Evolutionary conservation across 2,797 vertebrate species (phyloP).

Genomic region (Gambusia yucatana): DNA sequence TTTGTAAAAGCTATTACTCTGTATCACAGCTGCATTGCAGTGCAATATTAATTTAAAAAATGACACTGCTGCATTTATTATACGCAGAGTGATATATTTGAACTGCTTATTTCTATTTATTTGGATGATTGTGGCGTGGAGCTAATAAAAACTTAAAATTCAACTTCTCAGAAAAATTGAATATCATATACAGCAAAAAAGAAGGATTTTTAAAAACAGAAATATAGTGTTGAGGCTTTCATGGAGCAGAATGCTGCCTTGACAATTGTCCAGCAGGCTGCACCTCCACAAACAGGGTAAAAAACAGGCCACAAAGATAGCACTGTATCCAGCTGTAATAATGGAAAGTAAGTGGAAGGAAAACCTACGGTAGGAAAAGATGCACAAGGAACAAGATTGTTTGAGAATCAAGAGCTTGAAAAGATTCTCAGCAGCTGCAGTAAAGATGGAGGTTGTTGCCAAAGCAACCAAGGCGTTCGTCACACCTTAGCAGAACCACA

Average conservation of each 20-base stretch:
- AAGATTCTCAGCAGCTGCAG: not conserved
- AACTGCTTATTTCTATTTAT: not conserved
- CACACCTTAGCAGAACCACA: not conserved
- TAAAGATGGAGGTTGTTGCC: not conserved
- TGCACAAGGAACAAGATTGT: not conserved
- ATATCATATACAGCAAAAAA: not conserved
- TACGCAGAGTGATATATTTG: not conserved
- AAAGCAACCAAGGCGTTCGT: not conserved
- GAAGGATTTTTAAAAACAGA: not conserved
- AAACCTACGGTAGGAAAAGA: not conserved
- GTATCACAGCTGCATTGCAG: not conserved
- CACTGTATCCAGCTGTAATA: too few species aligned
- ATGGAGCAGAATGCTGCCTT: not conserved
- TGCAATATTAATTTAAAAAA: not conserved
- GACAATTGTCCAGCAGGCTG: not conserved
- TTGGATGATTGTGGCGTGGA: not conserved
- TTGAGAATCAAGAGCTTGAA: not conserved
- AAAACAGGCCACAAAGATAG: not conserved
- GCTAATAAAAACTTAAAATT: not conserved
- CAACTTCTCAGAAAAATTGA: not conserved
- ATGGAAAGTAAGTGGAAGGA: not conserved
- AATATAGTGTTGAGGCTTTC: not conserved
- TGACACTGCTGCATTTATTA: not conserved
- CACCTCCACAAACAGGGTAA: not conserved
- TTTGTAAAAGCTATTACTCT: not conserved